Conservation (phyloP, 2,888 invertebrate genomes). For the Hypercompe scribonia region DNA sequence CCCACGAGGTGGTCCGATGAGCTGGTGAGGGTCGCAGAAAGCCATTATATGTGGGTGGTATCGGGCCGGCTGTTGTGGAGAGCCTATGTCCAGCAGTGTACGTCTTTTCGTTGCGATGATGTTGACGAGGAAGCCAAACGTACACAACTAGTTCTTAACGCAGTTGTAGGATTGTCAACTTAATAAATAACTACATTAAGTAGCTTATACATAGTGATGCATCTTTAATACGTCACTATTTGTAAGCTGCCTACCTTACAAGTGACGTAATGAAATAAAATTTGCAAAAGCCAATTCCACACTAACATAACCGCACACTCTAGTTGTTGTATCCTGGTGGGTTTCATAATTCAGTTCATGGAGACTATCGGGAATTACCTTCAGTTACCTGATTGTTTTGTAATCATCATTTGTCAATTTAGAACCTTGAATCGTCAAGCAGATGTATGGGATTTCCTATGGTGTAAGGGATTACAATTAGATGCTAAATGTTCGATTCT, state of each 20-base stretch:
- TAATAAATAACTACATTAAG: not conserved
- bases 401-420: conserved; percentile 31
- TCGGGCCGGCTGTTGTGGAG: too few species aligned
- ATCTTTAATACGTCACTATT: not conserved
- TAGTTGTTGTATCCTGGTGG: conserved; percentile 68
- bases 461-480: conserved; percentile 1
- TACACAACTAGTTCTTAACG: too few species aligned
- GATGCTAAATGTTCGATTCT: not conserved
- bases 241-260: not conserved
- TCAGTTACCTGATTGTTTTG: conserved; percentile 45
- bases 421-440: conserved; percentile 31
- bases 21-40: too few species aligned
- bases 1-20: too few species aligned
- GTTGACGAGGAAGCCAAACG: too few species aligned
- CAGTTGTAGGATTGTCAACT: too few species aligned
- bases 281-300: conserved; percentile 61
- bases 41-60: too few species aligned
- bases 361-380: conserved; percentile 68
- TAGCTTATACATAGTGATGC: not conserved
- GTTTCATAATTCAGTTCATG: conserved; percentile 79
- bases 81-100: too few species aligned
- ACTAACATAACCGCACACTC: conserved; percentile 37
- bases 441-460: conserved; percentile 24
- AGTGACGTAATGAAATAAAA: not conserved
- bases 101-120: too few species aligned